Conservation (phyloP, 2,797 vertebrate species). For the Lycodopsis pacificus region DNA sequence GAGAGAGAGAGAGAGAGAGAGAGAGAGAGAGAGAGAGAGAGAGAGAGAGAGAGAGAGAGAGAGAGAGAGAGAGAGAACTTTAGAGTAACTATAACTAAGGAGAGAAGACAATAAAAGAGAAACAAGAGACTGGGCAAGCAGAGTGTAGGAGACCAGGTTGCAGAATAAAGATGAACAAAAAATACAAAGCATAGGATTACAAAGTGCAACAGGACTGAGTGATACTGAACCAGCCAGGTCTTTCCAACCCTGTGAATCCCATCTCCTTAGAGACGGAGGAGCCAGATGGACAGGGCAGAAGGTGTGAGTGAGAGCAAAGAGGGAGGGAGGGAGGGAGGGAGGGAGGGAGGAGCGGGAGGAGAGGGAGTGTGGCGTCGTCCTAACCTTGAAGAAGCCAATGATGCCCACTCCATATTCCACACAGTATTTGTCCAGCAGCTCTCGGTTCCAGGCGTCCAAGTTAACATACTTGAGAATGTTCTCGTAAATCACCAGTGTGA, state of each 20-base stretch:
- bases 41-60: neutral
- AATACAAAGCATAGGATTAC: conserved; percentile 47
- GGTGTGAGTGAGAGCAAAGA: conserved; percentile 69
- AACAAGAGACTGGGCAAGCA: conserved; percentile 33
- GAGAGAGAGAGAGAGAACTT: neutral
- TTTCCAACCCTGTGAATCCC: conserved; percentile 72
- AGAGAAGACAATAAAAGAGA: conserved; percentile 37
- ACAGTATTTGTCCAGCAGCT: conserved; percentile 98
- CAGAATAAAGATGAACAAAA: conserved; percentile 49
- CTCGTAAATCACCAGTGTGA: conserved; percentile 96
- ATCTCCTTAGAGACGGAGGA: conserved; percentile 74
- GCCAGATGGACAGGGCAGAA: conserved; percentile 82
- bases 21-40: neutral
- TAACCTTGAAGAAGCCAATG: conserved; percentile 99
- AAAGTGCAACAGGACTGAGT: conserved; percentile 52
- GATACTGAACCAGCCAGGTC: conserved; percentile 68
- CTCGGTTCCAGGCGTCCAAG: conserved; percentile 98
- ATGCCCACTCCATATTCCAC: conserved; percentile 98
- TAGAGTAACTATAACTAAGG: conserved; percentile 45
- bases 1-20: conserved; percentile 21
- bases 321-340: conserved; percentile 31
- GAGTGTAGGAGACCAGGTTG: conserved; percentile 39
- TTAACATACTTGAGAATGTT: conserved; percentile 99
- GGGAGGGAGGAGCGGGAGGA: conserved; percentile 24
- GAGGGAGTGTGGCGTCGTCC: conserved; percentile 61